Base-by-base conservation (phyloP, 2,888 invertebrate genomes). In the Pteria penguin region DNA sequence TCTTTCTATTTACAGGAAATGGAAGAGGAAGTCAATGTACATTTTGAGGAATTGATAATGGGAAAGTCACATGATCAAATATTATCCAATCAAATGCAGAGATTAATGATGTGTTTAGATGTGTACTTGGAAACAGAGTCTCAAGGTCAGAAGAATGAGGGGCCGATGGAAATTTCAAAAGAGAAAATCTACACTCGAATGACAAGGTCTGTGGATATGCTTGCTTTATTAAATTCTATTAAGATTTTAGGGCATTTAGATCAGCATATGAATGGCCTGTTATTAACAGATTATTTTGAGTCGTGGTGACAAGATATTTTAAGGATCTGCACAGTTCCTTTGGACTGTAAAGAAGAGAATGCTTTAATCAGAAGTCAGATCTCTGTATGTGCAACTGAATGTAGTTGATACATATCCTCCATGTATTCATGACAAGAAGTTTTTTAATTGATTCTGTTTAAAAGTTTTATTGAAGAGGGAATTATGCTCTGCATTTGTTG, bases 21-120 rank as follows among this genome's bases (percentile, higher is more conserved):
- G 83, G 96, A 96, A 90, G 93, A 95, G 83, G 95, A 95, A 86
- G 93, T 96, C 3, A 96, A 97, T 89, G 94, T 95, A 0, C 94
- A 95, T 79, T 91, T 89, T 78, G 80, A 86, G 4, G 92, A 93
- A 62, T 84, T 92, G 75, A 75, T 86, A 32, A 76, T 82, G 2
- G 88, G 90, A 29, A 92, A 92, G 57, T 87, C 87, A 79, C 82
- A 78, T 79, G 92, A 93, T 85, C 94, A 94, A 61, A 93, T 98
- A 26, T 84, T 94, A 68, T 94, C 96, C n/a, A 94, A 94, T n/a
- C 97, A 97, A 92, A 93, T 98, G 75, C 94, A 95, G 76, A 94
- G 96, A 70, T 93, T 97, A 54, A 94, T 97, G 87, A 95, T 95
- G 76, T 96, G 96, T 89, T 94, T 97, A 79, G 98, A 98, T 90